A percentile compares a stretch with the other conserved stretches of the same genome.
These are phyloP conservation scores for Formicarius rufipectus DNA, from an alignment of 2,113 vertebrate genomes.

Conservation along the genomic window DNA sequence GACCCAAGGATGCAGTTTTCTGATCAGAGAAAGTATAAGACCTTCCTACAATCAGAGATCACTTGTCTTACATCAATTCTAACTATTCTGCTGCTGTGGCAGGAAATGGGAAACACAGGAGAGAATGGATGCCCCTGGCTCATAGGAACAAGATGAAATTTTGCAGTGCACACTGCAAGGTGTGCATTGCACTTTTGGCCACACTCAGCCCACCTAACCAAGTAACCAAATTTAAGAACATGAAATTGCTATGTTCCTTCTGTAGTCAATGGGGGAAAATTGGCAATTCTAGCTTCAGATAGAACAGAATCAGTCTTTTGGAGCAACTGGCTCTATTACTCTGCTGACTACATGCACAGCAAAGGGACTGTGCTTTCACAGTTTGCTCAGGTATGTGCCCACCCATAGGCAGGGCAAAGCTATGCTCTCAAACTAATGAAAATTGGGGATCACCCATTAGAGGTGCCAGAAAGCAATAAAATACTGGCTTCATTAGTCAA, in stretches of 20 bases:
- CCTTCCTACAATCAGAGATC: background rate
- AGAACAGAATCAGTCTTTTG: background rate
- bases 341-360: background rate
- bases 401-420: background rate
- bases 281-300: background rate
- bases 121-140: background rate
- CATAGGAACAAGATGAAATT: background rate
- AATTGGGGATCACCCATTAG: background rate
- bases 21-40: background rate
- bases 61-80: background rate
- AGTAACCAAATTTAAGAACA: background rate
- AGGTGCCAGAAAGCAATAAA: background rate
- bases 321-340: background rate
- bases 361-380: background rate
- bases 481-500: constrained; percentile 21
- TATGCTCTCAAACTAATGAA: background rate
- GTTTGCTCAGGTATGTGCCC: background rate
- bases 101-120: background rate
- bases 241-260: background rate
- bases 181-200: background rate
- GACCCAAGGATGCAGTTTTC: background rate
- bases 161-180: background rate
- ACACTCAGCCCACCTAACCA: background rate
- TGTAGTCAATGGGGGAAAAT: background rate
- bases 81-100: background rate